Percentiles rank a stretch among this genome's conserved stretches.
Evolutionary conservation across 53 echinoderm and acorn worm species (phyloP).

Genomic region (Temnopleurus reevesii): DNA sequence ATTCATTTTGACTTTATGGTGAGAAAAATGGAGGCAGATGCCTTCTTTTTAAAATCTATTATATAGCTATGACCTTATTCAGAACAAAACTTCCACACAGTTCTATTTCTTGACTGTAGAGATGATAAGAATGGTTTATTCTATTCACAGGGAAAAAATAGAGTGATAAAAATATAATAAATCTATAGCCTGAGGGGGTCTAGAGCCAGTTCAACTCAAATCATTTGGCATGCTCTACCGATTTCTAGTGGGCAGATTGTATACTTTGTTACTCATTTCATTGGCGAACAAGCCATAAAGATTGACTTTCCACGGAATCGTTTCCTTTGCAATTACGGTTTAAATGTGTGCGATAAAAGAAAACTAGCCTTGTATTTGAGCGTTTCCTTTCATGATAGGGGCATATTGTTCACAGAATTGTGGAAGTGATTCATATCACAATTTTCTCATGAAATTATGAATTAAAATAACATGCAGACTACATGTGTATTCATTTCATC

Average conservation of each 20-base stretch:
- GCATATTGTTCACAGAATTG: too few species aligned
- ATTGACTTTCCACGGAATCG: not conserved
- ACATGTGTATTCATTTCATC: too few species aligned
- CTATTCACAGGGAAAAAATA: not conserved
- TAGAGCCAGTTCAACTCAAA: not conserved
- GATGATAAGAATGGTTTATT: not conserved
- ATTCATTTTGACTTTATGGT: too few species aligned
- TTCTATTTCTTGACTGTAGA: not conserved
- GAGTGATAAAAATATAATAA: not conserved
- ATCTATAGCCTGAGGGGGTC: not conserved
- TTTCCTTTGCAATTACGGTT: not conserved
- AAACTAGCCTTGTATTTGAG: too few species aligned
- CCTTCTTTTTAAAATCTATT: too few species aligned
- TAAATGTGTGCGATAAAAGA: not conserved
- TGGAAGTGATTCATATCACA: too few species aligned
- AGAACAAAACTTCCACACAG: not conserved
- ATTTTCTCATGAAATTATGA: too few species aligned
- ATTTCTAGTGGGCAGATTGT: not conserved
- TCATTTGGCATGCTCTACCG: not conserved
- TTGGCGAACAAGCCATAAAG: not conserved
- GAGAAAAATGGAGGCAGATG: too few species aligned
- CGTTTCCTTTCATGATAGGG: too few species aligned
- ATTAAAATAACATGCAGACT: too few species aligned
- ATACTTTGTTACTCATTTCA: conserved; percentile 7
- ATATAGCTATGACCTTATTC: not conserved